A percentile compares a stretch with the other conserved stretches of the same genome.
phyloP scores from a whole-genome alignment of 2,888 invertebrate species.

The Lasioglossum figueresi region DNA sequence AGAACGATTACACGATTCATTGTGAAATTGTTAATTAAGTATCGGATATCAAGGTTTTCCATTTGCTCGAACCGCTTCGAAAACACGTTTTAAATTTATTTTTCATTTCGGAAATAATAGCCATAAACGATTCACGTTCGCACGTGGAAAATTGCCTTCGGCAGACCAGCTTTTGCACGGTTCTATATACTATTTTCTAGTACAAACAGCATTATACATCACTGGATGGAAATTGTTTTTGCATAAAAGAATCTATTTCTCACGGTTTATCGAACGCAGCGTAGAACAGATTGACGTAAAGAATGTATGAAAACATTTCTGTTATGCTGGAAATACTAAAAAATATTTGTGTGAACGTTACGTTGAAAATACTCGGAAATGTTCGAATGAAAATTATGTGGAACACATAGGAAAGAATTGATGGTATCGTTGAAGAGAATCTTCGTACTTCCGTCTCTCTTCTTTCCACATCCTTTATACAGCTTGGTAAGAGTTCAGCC shows the following conservation, averaged over 20 bases:
- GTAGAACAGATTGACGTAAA: background rate
- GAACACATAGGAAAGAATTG: background rate
- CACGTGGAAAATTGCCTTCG: background rate
- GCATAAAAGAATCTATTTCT: background rate
- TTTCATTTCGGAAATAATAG: background rate
- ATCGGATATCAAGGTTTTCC: background rate
- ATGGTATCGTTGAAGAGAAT: background rate
- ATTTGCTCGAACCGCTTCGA: background rate
- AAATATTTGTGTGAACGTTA: background rate
- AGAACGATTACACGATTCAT: background rate
- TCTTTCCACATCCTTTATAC: background rate
- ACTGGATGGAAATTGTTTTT: background rate
- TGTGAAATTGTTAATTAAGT: background rate
- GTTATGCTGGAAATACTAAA: background rate
- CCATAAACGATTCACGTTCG: background rate
- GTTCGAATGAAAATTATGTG: background rate
- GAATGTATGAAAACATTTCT: background rate
- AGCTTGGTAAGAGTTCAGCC: background rate
- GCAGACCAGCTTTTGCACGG: background rate
- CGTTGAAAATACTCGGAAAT: background rate
- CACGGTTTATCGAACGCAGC: background rate
- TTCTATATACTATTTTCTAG: background rate
- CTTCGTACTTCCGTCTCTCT: background rate
- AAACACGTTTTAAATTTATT: background rate
- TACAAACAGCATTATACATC: background rate